A percentile compares a stretch with the other conserved stretches of the same genome.
Evolutionary conservation across 2,797 vertebrate genomes (phyloP).

Genomic region (Vireo griseus): DNA sequence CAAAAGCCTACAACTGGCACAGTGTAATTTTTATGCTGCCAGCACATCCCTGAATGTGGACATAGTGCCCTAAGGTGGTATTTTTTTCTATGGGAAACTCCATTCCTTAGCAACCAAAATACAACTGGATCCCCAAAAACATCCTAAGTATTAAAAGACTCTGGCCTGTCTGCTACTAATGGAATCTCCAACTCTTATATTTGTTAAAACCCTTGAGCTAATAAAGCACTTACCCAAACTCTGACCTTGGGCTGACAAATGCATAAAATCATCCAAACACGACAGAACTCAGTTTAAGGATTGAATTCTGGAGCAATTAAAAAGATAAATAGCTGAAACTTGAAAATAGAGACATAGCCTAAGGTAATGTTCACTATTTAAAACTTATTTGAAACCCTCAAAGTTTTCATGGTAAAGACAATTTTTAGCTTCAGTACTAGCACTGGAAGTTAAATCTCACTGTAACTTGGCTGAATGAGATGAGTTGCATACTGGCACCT

Average conservation of each 20-base stretch:
- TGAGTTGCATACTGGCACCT: not conserved
- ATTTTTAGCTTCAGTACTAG: not conserved
- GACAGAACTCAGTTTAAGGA: not conserved
- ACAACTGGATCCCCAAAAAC: not conserved
- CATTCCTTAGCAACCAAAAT: not conserved
- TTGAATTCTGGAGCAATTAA: slow-evolving; percentile 19
- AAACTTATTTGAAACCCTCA: not conserved
- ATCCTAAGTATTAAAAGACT: not conserved
- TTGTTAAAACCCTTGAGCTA: slow-evolving; percentile 6
- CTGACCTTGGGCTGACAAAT: not conserved
- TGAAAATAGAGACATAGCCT: not conserved
- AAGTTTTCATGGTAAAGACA: not conserved
- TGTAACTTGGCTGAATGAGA: not conserved
- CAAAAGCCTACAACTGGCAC: not conserved
- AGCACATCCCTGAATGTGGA: not conserved
- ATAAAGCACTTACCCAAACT: not conserved
- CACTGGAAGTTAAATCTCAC: not conserved
- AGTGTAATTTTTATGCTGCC: not conserved
- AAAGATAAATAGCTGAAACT: slow-evolving; percentile 19
- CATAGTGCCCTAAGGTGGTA: not conserved
- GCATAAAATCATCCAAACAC: not conserved
- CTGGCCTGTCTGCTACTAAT: not conserved
- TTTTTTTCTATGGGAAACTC: not conserved
- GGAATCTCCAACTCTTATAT: not conserved
- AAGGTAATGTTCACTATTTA: not conserved